Conservation (phyloP, 2,888 invertebrate genomes). For the Papilio gigon region DNA sequence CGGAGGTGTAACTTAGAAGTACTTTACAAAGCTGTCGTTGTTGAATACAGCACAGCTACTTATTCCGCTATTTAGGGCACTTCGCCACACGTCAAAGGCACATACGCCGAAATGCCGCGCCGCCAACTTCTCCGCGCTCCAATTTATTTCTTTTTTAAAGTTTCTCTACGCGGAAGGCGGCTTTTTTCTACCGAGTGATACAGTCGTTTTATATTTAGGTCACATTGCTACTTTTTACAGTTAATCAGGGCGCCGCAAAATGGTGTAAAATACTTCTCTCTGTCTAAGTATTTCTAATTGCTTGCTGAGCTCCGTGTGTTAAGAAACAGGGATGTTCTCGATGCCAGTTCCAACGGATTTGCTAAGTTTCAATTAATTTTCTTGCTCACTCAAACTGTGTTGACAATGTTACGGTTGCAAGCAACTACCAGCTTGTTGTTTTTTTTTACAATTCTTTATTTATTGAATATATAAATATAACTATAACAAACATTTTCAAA, state of each 20-base stretch:
- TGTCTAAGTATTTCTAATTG: conserved; percentile 5
- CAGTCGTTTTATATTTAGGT: conserved; percentile 40
- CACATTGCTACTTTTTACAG: conserved; percentile 35
- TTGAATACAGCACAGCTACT: conserved; percentile 40
- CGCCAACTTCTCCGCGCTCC: conserved; percentile 40
- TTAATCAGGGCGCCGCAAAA: conserved; percentile 33
- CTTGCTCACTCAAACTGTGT: neutral
- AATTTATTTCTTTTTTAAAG: conserved; percentile 42
- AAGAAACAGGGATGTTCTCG: neutral
- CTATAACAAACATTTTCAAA: neutral
- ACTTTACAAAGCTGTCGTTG: conserved; percentile 41
- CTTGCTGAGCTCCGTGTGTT: neutral
- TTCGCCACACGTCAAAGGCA: conserved; percentile 41
- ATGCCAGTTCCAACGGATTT: neutral
- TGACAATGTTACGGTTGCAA: neutral
- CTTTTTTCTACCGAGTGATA: conserved; percentile 37
- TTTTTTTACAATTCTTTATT: neutral
- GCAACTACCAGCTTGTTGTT: neutral
- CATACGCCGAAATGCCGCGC: conserved; percentile 38
- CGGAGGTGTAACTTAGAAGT: conserved; percentile 41
- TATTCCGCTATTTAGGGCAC: conserved; percentile 42
- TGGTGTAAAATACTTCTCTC: conserved; percentile 22
- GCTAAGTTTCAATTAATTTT: neutral
- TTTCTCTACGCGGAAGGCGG: conserved; percentile 39
- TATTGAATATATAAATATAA: neutral